Evolutionary conservation across 1,140 invertebrate species (phyloP).

Genomic region (Wasmannia auropunctata): DNA sequence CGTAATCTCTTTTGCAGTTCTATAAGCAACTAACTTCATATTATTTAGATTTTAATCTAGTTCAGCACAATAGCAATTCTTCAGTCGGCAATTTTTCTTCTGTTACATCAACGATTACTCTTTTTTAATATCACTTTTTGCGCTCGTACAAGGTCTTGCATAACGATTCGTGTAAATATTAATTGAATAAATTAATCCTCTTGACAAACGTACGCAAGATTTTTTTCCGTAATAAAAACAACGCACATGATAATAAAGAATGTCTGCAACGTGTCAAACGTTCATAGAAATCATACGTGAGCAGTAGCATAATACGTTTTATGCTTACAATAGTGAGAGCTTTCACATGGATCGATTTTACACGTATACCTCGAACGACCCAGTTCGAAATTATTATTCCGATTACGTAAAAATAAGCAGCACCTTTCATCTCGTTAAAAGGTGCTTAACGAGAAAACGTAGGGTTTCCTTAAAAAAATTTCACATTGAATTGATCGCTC

Average conservation of each 20-base stretch:
- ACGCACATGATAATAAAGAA: background rate
- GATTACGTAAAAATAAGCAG: conserved; percentile 76
- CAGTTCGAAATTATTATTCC: conserved; percentile 72
- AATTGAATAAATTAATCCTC: background rate
- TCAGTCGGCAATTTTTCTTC: background rate
- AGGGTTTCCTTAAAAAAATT: conserved; percentile 77
- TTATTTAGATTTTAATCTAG: conserved; percentile 25
- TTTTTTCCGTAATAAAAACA: background rate
- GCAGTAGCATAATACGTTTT: background rate
- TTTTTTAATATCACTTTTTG: background rate
- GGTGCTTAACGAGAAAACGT: conserved; percentile 65
- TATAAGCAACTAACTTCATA: background rate
- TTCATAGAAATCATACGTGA: background rate
- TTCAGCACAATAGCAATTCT: background rate
- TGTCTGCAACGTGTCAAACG: background rate
- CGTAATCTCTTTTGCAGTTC: background rate
- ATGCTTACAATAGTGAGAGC: background rate
- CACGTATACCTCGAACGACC: conserved; percentile 65
- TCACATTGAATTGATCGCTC: conserved; percentile 57
- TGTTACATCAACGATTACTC: background rate
- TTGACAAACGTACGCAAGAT: background rate
- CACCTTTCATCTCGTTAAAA: conserved; percentile 74
- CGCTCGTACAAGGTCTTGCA: background rate
- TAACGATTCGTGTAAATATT: background rate
- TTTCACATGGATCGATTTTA: conserved; percentile 6